Base-by-base conservation (phyloP, 2,113 vertebrate genomes). In the Thamnophis sirtalis region DNA sequence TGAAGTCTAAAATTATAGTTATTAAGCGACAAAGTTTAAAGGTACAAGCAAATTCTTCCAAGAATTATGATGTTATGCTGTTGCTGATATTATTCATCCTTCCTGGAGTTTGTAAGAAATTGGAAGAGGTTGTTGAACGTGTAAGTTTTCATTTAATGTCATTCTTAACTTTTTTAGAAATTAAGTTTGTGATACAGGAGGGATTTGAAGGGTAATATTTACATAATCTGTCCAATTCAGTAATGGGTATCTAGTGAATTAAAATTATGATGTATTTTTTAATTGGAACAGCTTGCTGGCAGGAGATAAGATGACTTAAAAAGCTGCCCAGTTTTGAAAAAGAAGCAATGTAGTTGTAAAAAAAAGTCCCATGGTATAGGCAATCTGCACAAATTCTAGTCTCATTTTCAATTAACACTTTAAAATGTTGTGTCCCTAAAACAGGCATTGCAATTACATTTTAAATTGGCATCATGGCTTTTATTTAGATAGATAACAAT, bases 181-280 rank as follows among this genome's bases (percentile, higher is more conserved):
- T 95, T 95, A 90, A 93, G 60, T 93, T 95, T 93, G 60, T 93
- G 21, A 91, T 94, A 91, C 96, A 91, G 51, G 9, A 89, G 95
- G 93, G 94, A 93, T 94, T 96, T 95, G 93, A 94, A 94, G 90
- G 87, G 80, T 93, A 80, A 88, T 54, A 92, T 95, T 96, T 95
- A 94, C 92, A 92, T 96, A 92, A 93, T 95, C 95, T 91, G 87
- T 93, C 43, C n/a, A 92, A 38, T 95, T 96, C 89, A 94, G 88
- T 91, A 58, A 93, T 89, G 94, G 92, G 94, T 93, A 80, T 60
- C 92, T 92, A 43, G 48, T 91, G 89, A 93, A 86, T 90, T 96
- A 92, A 94, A 96, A 95, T 93, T 86, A 95, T 95, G 91, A 48
- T 92, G 89, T 88, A 21, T 90, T 93, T 58, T 86, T 54, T 94